Evolutionary conservation across 2,113 vertebrate genomes (phyloP).

Genomic region (Pan paniscus): DNA sequence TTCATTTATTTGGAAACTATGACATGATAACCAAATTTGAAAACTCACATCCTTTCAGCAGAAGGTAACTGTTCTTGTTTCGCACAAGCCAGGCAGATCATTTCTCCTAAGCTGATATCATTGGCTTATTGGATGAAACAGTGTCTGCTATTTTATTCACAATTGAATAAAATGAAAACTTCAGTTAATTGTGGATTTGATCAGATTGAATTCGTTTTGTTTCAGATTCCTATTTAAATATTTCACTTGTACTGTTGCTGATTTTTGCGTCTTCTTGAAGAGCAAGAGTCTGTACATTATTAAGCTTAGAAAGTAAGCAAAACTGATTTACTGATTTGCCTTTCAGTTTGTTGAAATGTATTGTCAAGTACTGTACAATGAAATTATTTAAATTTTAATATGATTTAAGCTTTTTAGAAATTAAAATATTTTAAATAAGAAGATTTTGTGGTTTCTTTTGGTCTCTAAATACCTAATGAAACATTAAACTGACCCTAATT

Average conservation of each 20-base stretch:
- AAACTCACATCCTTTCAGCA: constrained; percentile 45
- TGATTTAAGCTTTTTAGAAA: constrained; percentile 45
- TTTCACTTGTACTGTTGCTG: not conserved
- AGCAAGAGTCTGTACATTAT: constrained; percentile 1
- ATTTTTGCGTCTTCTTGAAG: not conserved
- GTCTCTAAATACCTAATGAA: not conserved
- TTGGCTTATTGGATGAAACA: not conserved
- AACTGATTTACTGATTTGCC: not conserved
- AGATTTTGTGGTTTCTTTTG: constrained; percentile 17
- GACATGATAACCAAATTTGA: constrained; percentile 47
- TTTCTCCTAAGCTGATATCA: constrained; percentile 7
- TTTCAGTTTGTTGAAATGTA: constrained; percentile 40
- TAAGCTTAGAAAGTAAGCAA: constrained; percentile 29
- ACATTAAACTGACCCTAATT: not conserved
- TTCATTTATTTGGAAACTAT: constrained; percentile 66
- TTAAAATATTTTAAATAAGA: constrained; percentile 63
- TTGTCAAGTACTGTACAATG: constrained; percentile 33
- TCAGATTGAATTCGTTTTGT: constrained; percentile 17
- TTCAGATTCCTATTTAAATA: constrained; percentile 37
- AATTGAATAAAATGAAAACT: constrained; percentile 20
- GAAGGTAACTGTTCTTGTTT: constrained; percentile 42
- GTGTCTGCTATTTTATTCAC: not conserved
- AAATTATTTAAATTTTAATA: constrained; percentile 59
- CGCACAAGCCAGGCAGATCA: constrained; percentile 34
- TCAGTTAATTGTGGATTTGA: constrained; percentile 21